A percentile compares a stretch with the other conserved stretches of the same genome.
Conservation (phyloP, 2,113 vertebrate species). For the Sylvicapra grimmia region DNA sequence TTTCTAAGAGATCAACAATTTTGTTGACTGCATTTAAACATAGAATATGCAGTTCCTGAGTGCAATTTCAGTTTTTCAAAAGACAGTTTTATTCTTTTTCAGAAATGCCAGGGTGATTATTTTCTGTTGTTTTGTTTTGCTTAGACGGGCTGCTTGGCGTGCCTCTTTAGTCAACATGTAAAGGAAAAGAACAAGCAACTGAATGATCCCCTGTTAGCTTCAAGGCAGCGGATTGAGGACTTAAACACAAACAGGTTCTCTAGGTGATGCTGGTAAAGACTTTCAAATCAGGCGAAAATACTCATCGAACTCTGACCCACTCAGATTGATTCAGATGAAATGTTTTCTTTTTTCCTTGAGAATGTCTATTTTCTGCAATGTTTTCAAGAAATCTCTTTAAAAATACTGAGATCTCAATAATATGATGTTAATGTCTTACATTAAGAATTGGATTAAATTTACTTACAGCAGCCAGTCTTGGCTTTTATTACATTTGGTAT, state of each 20-base stretch:
- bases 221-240: not conserved
- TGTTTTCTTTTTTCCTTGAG: not conserved
- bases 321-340: not conserved
- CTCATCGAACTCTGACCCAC: not conserved
- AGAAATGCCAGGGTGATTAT: conserved; percentile 28
- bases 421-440: conserved; percentile 19
- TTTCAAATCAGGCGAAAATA: not conserved
- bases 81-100: conserved; percentile 29
- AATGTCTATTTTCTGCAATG: not conserved
- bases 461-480: not conserved
- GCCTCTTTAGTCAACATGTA: conserved; percentile 27
- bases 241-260: not conserved
- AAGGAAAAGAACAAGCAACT: conserved; percentile 14
- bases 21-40: conserved; percentile 27
- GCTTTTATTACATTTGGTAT: conserved; percentile 20
- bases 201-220: not conserved
- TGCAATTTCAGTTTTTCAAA: conserved; percentile 44
- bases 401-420: not conserved
- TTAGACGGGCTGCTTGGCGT: not conserved
- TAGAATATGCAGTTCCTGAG: conserved; percentile 17
- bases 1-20: conserved; percentile 46
- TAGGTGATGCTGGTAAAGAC: not conserved
- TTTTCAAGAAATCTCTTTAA: conserved; percentile 22
- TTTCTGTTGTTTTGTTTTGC: conserved; percentile 42
- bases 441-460: conserved; percentile 17